Conservation (phyloP, 2,113 vertebrate genomes). For the Trogon melanurus region DNA sequence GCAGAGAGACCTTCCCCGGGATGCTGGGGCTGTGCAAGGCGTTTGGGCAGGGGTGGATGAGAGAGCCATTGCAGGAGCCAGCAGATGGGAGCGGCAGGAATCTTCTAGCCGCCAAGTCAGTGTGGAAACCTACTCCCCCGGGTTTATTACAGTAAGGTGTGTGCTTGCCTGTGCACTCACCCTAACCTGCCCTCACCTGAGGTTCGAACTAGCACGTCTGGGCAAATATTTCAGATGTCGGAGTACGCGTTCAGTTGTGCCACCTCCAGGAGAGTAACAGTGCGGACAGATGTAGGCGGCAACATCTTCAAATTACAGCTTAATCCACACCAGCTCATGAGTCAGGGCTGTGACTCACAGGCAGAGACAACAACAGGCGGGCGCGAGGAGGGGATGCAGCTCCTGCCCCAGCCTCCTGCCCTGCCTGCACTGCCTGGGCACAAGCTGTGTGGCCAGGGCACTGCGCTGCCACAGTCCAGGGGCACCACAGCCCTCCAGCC, state of each 20-base stretch:
- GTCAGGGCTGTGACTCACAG: slow-evolving; percentile 46
- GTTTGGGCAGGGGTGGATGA: neutral
- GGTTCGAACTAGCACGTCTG: neutral
- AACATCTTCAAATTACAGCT: slow-evolving; percentile 23
- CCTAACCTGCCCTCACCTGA: neutral
- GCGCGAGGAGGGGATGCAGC: neutral
- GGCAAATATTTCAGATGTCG: neutral
- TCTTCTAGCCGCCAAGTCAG: neutral
- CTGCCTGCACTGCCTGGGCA: neutral
- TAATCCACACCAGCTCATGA: slow-evolving; percentile 14
- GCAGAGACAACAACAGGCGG: neutral
- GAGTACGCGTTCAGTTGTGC: neutral
- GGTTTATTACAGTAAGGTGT: neutral
- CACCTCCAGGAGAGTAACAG: slow-evolving; percentile 43
- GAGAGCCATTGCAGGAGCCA: neutral
- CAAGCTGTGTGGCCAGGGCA: neutral
- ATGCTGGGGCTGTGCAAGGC: neutral
- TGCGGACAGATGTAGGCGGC: neutral
- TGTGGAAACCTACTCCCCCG: neutral
- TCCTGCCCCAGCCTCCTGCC: neutral
- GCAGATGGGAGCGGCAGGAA: rapidly evolving
- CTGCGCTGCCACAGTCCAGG: rapidly evolving
- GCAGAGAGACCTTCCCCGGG: neutral
- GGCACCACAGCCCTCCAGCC: neutral
- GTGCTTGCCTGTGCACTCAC: neutral